These are phyloP conservation scores for Cepphus grylle DNA, from an alignment of 2,113 vertebrate genomes.

Conservation along the genomic window DNA sequence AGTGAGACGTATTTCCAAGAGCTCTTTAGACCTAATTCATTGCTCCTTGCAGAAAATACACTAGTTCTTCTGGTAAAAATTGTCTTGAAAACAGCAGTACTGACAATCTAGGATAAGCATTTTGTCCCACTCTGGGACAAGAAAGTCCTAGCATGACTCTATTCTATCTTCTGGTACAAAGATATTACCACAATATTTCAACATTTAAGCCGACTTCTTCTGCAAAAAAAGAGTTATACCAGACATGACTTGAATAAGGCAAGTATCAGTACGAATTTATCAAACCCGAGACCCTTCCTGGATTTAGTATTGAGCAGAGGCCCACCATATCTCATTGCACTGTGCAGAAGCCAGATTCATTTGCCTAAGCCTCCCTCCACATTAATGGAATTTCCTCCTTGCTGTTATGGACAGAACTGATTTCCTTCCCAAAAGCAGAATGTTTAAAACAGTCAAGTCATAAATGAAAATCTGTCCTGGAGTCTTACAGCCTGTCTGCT, in stretches of 20 bases:
- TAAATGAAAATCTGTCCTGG: not conserved
- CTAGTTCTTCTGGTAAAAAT: not conserved
- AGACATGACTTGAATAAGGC: not conserved
- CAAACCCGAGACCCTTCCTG: not conserved
- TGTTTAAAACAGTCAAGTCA: not conserved
- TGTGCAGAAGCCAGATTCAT: not conserved
- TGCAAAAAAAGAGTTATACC: not conserved
- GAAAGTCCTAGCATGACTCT: not conserved
- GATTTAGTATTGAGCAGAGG: not conserved
- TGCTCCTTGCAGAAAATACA: not conserved
- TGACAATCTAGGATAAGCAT: not conserved
- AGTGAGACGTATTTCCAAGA: not conserved
- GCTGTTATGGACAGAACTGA: not conserved
- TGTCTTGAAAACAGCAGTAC: not conserved
- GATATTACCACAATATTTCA: not conserved
- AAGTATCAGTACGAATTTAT: not conserved
- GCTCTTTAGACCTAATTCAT: not conserved
- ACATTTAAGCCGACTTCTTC: not conserved
- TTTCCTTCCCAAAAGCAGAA: not conserved
- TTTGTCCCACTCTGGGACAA: not conserved
- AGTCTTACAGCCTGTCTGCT: not conserved
- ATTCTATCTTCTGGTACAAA: not conserved
- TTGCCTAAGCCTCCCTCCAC: not conserved
- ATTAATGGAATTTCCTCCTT: not conserved
- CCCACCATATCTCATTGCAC: not conserved